phyloP scores from a whole-genome alignment of 2,113 vertebrate species.

The Melierax canorus region DNA sequence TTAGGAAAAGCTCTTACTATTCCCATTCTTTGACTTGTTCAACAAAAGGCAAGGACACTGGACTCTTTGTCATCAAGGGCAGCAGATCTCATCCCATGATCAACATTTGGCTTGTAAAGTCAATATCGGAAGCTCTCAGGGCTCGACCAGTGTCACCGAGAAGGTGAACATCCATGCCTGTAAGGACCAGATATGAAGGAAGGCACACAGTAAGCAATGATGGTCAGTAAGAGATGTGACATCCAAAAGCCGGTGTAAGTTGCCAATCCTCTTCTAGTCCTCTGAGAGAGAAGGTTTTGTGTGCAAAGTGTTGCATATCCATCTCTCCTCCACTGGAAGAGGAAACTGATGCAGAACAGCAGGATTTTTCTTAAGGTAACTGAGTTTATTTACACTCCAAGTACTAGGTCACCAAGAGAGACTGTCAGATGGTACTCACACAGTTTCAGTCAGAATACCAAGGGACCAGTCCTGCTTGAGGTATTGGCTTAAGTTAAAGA shows the following conservation, averaged over 20 bases:
- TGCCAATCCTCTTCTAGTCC: not conserved
- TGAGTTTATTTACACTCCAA: not conserved
- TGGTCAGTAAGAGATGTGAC: not conserved
- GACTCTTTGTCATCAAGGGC: not conserved
- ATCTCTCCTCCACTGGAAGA: not conserved
- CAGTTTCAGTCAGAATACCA: not conserved
- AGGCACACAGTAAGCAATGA: not conserved
- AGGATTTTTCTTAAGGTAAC: not conserved
- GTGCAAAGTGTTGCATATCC: not conserved
- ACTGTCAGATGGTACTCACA: accelerated
- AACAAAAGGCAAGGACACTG: not conserved
- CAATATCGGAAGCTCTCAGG: not conserved
- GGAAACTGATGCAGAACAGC: not conserved
- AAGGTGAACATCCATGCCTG: not conserved
- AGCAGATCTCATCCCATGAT: not conserved
- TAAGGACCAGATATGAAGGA: not conserved
- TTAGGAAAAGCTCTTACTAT: not conserved
- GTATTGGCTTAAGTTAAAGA: not conserved
- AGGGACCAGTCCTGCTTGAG: not conserved
- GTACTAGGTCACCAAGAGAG: not conserved
- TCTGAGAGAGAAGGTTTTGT: not conserved
- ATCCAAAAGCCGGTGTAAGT: not conserved
- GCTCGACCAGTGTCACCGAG: not conserved
- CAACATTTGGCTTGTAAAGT: not conserved
- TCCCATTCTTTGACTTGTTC: not conserved